phyloP scores from a whole-genome alignment of 2,113 vertebrate genomes.

The Cisticola juncidis region DNA sequence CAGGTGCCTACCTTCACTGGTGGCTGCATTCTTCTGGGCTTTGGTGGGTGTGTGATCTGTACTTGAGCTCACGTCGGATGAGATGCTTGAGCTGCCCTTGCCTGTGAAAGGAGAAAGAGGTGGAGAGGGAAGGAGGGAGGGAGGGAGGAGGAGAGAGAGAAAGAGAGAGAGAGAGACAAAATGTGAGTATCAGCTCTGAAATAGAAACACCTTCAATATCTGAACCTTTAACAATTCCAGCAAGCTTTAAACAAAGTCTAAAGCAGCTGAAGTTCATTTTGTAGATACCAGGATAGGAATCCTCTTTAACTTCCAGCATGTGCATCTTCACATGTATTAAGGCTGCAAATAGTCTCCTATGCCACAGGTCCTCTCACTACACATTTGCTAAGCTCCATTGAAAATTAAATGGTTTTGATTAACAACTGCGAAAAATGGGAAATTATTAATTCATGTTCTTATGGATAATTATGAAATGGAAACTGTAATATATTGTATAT shows the following conservation, averaged over 20 bases:
- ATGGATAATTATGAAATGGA: too few relatives aligned
- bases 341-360: background rate
- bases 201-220: background rate
- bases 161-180: background rate
- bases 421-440: too few relatives aligned
- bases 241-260: background rate
- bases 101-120: conserved; percentile 75
- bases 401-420: background rate
- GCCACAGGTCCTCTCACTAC: background rate
- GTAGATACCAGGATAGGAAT: background rate
- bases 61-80: conserved; percentile 98
- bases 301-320: background rate
- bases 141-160: too few relatives aligned
- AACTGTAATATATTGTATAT: too few relatives aligned
- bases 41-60: conserved; percentile 97
- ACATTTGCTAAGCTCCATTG: background rate
- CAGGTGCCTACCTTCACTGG: conserved; percentile 96
- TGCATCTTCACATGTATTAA: background rate
- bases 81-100: conserved; percentile 99
- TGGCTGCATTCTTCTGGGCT: conserved; percentile 95
- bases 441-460: too few relatives aligned
- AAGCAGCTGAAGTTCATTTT: background rate
- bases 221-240: background rate
- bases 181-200: background rate
- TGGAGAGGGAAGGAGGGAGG: background rate